phyloP scores from a whole-genome alignment of 2,888 invertebrate species.

The Xestia xanthographa region DNA sequence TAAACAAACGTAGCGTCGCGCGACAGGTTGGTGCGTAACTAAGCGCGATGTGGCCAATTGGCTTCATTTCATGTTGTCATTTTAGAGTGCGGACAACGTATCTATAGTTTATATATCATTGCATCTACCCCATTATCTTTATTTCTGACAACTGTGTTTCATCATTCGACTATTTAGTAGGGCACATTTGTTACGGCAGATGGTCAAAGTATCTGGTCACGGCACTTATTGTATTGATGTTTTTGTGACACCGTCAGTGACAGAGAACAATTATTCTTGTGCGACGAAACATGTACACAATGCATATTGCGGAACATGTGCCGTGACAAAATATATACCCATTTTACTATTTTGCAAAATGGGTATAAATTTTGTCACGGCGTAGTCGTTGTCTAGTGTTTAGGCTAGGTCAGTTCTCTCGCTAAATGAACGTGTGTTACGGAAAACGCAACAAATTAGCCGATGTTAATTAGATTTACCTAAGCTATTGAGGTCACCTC shows the following conservation, averaged over 20 bases:
- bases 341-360: constrained; percentile 13
- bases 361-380: too few relatives aligned
- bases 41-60: too few relatives aligned
- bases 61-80: too few relatives aligned
- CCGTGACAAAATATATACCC: constrained; percentile 30
- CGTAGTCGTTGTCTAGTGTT: not conserved
- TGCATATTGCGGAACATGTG: constrained; percentile 26
- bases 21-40: too few relatives aligned
- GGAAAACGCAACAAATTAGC: not conserved
- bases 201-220: constrained; percentile 12
- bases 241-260: constrained; percentile 26
- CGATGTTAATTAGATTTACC: not conserved
- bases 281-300: constrained; percentile 24
- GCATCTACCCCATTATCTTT: too few relatives aligned
- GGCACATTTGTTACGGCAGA: constrained; percentile 36
- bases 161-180: constrained; percentile 23
- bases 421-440: not conserved
- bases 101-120: too few relatives aligned
- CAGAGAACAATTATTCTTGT: constrained; percentile 38
- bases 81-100: too few relatives aligned
- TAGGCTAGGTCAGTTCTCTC: not conserved
- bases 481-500: not conserved
- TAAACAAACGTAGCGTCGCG: too few relatives aligned
- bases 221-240: constrained; percentile 23
- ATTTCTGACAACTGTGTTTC: not conserved